These are phyloP conservation scores for Pandemis corylana DNA, from an alignment of 2,888 invertebrate genomes.

Conservation along the genomic window DNA sequence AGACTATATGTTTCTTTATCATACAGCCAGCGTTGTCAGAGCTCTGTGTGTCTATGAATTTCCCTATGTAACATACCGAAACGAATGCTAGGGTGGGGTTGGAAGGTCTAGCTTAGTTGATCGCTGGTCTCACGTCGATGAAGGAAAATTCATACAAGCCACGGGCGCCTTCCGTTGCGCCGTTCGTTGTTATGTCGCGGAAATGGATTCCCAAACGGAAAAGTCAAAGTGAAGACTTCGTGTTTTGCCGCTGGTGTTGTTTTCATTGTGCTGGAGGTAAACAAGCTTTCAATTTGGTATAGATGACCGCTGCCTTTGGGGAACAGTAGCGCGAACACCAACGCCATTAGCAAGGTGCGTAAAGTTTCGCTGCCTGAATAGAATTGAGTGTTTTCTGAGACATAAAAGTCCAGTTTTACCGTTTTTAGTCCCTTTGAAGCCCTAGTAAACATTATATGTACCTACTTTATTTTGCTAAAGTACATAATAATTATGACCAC, in stretches of 20 bases:
- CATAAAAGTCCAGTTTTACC: neutral
- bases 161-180: slow-evolving; percentile 65
- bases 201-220: slow-evolving; percentile 73
- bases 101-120: slow-evolving; percentile 56
- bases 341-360: neutral
- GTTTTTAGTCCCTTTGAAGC: neutral
- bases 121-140: slow-evolving; percentile 47
- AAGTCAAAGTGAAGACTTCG: slow-evolving; percentile 59
- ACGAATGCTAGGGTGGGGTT: slow-evolving; percentile 44
- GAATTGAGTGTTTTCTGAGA: neutral
- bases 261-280: slow-evolving; percentile 54
- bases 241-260: slow-evolving; percentile 54
- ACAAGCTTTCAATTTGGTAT: slow-evolving; percentile 46
- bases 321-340: neutral
- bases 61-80: slow-evolving; percentile 42
- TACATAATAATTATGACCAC: too few relatives aligned
- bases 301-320: slow-evolving; percentile 18
- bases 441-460: too few relatives aligned
- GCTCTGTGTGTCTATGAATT: slow-evolving; percentile 47
- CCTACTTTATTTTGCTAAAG: too few relatives aligned
- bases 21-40: slow-evolving; percentile 54
- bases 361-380: neutral
- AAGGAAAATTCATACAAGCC: slow-evolving; percentile 71
- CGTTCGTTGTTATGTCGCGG: slow-evolving; percentile 65
- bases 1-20: slow-evolving; percentile 60